phyloP scores from a whole-genome alignment of 2,797 vertebrate species.

The Hirundo rustica region DNA sequence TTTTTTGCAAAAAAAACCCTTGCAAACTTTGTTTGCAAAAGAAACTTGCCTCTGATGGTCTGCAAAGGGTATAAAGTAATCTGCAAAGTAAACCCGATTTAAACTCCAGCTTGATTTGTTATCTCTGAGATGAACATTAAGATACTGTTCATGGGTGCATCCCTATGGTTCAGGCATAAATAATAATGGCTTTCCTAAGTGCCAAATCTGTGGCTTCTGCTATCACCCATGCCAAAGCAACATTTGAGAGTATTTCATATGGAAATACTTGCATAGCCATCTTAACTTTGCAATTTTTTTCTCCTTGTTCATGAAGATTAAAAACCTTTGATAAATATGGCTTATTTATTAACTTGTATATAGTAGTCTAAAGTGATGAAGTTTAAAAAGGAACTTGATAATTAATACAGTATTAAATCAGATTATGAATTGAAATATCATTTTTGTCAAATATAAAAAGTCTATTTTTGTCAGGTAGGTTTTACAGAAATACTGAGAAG shows the following conservation, averaged over 20 bases:
- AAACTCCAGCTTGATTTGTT: not conserved
- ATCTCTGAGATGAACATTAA: not conserved
- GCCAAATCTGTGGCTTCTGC: not conserved
- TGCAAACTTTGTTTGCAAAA: not conserved
- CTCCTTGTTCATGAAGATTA: not conserved
- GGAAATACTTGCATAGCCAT: not conserved
- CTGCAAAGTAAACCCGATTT: not conserved
- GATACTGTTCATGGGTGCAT: not conserved
- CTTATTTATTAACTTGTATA: not conserved
- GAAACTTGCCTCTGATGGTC: not conserved
- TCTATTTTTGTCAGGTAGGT: not conserved
- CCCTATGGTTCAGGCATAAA: not conserved
- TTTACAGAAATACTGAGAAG: not conserved
- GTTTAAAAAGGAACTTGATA: not conserved
- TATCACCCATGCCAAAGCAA: not conserved
- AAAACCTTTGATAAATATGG: not conserved
- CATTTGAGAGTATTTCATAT: not conserved
- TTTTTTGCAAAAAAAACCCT: not conserved
- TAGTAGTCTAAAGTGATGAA: not conserved
- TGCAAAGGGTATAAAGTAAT: not conserved
- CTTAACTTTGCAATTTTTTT: not conserved
- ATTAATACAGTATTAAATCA: not conserved
- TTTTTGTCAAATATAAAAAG: not conserved
- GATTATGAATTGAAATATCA: not conserved
- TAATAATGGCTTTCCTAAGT: not conserved